Evolutionary conservation across 1,140 invertebrate genomes (phyloP), one percentile per base, ranked within the genome.

Genomic region (Philopotamus ludificatus): DNA sequence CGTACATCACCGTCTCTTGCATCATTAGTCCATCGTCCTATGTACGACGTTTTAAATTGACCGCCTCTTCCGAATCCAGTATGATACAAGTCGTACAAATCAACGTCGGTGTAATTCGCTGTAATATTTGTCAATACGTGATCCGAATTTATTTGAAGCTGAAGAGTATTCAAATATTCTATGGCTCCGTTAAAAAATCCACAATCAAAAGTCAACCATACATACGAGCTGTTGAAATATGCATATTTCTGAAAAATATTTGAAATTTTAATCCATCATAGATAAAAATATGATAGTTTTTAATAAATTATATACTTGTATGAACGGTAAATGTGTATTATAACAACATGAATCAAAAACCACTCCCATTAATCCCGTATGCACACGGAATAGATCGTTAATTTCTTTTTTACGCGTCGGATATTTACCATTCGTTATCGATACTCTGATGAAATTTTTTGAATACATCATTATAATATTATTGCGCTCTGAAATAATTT

Each of bases 331-430:
- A 22, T 45, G 44, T 3, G 16, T 21, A 39, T 47, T 49, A 34
- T 65, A 70, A 34, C 68, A 70, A 28, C 47, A 57, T n/a, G 61
- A 22, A 47, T 70, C 65, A 25, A 70, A 70, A 22, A 65, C 34
- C 16, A 49, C 61, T 49, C 68, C 68, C 20, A 70, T 42, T 9
- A 34, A 50, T 9, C 44, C 50, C 2, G 47, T 51, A 10, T 60
- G 20, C n/a, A 64, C 18, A 28, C 34, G 49, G 50, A 67, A 70
- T 12, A 70, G 39, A 20, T 66, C 22, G 1, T 65, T 58, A 4
- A 67, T 22, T 20, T 61, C 47, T 57, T 10, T 44, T 2, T 21
- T 9, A 9, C 55, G 34, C 12, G 50, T 66, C 16, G 50, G 59
- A 0, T 66, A 57, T 12, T 47, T 63, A 39, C 64, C 60, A 47